These are phyloP conservation scores for Amazonetta brasiliensis DNA, from an alignment of 2,797 vertebrate species.

Conservation along the genomic window DNA sequence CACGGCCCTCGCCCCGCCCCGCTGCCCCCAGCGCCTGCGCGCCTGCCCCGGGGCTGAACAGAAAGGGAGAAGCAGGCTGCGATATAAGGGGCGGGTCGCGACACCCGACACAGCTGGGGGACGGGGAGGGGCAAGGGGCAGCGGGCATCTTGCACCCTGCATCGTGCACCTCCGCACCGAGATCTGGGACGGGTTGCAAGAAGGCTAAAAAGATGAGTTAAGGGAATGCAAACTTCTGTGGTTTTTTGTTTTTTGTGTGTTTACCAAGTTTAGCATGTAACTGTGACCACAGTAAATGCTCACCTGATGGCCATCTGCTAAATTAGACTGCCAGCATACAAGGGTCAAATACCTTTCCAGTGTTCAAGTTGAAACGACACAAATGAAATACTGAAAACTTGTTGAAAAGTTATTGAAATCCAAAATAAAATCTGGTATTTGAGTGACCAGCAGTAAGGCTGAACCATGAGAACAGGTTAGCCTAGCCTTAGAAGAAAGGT, in stretches of 20 bases:
- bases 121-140: too few relatives aligned
- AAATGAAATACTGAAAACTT: background rate
- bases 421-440: background rate
- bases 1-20: too few relatives aligned
- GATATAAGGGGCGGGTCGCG: too few relatives aligned
- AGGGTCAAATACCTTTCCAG: background rate
- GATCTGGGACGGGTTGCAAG: background rate
- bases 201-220: background rate
- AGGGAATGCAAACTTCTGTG: background rate
- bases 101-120: too few relatives aligned
- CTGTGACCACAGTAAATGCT: background rate
- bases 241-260: too few relatives aligned
- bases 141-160: too few relatives aligned
- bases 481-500: background rate
- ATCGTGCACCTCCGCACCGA: accelerated
- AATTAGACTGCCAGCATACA: background rate
- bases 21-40: too few relatives aligned
- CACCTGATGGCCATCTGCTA: too few relatives aligned
- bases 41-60: too few relatives aligned
- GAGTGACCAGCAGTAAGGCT: background rate
- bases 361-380: background rate
- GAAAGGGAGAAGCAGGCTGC: too few relatives aligned
- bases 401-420: background rate
- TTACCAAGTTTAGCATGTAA: accelerated
- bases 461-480: background rate